Conservation (phyloP, 2,888 invertebrate genomes). For the Tenthredo notha region DNA sequence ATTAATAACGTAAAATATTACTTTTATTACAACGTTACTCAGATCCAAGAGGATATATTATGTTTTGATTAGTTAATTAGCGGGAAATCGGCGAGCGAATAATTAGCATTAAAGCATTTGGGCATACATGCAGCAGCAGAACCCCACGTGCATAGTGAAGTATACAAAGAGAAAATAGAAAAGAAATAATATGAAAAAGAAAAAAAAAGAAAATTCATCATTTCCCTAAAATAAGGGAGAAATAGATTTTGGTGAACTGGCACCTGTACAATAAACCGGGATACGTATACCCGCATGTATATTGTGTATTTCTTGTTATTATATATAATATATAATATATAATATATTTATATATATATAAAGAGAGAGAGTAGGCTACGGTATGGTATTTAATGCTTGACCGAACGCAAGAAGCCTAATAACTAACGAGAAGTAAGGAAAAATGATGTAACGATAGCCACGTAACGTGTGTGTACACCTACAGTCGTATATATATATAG, state of each 20-base stretch:
- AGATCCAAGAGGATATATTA: neutral
- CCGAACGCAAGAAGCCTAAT: slow-evolving; percentile 6
- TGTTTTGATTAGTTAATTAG: neutral
- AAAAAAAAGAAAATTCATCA: neutral
- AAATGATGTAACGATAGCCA: slow-evolving; percentile 34
- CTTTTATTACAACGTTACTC: neutral
- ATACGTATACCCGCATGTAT: neutral
- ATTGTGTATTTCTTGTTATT: neutral
- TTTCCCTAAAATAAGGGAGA: neutral
- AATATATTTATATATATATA: neutral
- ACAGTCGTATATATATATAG: neutral
- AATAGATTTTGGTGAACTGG: neutral
- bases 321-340: neutral
- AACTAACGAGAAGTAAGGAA: neutral
- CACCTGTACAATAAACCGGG: neutral
- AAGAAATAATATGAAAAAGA: neutral
- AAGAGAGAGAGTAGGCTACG: neutral
- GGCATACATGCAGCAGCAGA: slow-evolving; percentile 74
- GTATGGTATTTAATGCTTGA: neutral
- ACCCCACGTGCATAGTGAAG: slow-evolving; percentile 73
- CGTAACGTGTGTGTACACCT: slow-evolving; percentile 4
- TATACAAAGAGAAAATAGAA: neutral
- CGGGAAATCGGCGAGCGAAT: slow-evolving; percentile 65
- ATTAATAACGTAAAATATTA: neutral
- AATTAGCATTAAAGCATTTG: slow-evolving; percentile 75